These are phyloP conservation scores for Pipistrellus kuhlii DNA, from an alignment of 2,797 vertebrate genomes.

Conservation along the genomic window DNA sequence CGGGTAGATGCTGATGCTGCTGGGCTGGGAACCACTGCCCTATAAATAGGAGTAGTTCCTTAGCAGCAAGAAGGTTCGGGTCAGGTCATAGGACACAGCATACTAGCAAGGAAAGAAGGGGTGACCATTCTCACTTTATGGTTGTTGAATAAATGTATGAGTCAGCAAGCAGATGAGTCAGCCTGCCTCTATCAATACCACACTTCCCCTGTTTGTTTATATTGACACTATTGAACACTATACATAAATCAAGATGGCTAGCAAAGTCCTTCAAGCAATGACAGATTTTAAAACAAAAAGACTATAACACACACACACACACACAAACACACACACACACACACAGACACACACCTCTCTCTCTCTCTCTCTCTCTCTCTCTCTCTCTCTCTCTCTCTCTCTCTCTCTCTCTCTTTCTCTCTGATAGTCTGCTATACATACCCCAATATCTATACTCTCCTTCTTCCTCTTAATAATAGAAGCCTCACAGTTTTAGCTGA, in stretches of 20 bases:
- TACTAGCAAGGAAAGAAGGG: neutral
- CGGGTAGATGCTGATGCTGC: neutral
- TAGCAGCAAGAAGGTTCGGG: neutral
- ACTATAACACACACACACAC: neutral
- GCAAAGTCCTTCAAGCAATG: constrained; percentile 27
- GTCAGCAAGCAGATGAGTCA: neutral
- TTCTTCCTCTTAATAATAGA: neutral
- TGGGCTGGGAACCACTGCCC: neutral
- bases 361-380: too few species aligned
- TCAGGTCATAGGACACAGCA: neutral
- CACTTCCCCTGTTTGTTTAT: constrained; percentile 3
- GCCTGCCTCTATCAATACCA: neutral
- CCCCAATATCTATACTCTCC: neutral
- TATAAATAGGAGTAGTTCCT: neutral
- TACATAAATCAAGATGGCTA: constrained; percentile 12
- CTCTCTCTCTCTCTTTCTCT: too few species aligned
- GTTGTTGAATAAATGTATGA: neutral
- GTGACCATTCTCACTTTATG: neutral
- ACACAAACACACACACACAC: neutral
- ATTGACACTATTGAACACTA: neutral
- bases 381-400: too few species aligned
- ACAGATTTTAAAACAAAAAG: constrained; percentile 9
- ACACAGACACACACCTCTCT: too few species aligned
- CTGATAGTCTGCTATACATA: neutral
- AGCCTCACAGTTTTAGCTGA: neutral